Base-by-base conservation (phyloP, 2,888 invertebrate species). In the Aphrophora alni region DNA sequence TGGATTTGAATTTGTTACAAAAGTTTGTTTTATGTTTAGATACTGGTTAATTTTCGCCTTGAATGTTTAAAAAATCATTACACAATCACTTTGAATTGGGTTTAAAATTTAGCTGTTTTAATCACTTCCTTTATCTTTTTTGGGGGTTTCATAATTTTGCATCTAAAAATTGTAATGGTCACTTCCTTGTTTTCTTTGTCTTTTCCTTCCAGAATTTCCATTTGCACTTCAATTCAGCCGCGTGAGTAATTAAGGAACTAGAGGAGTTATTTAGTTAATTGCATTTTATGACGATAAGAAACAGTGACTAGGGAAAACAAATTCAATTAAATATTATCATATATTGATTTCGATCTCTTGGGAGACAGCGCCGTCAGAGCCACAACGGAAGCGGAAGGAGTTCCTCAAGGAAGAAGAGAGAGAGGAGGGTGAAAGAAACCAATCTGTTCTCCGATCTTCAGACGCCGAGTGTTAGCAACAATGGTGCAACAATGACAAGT, bases 401-500 rank as follows among this genome's bases (percentile, higher is more conserved):
- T 28, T 72, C 72, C 21, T 73, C 77, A 5, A 72, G 59, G 38
- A 77, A 77, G 38, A 24, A 51, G 25, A 5, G 75, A 0, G 24
- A 79, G 26, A 24, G 69, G 27, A 25, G 74, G 73, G n/a, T 71
- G 69, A 81, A 75, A 77, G 80, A 83, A 44, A 77, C 79, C 7
- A 82, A 82, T 44, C 80, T 81, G 0, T 84, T 82, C 80, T 70
- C 81, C 26, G 84, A 84, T 21, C 77, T 84, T 25, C 84, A 84
- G 72, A 72, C 82, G 24, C 84, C 84, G 2, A 82, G 82, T 44
- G 84, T 84, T 26, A 82, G 83, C 80, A 81, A 82, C 69, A 83
- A 84, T 28, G 84, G 84, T 0, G 82, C 83, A 17, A 84, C 84
- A 12, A 83, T 83, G 72, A 59, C 80, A n/a, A 82, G 82, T 44